Evolutionary conservation across 2,888 invertebrate genomes (phyloP).

Genomic region (Tetranychus piercei): DNA sequence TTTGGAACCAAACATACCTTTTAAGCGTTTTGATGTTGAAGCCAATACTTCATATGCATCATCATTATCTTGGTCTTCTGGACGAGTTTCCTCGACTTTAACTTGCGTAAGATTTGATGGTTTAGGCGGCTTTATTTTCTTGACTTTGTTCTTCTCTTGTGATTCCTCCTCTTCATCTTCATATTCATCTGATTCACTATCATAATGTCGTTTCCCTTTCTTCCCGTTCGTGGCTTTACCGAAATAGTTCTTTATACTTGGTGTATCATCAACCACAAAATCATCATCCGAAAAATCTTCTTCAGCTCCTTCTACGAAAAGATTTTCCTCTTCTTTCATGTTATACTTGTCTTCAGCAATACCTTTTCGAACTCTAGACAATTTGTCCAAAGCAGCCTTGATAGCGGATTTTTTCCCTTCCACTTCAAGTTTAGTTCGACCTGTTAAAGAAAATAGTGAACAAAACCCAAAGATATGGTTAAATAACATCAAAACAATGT

Average conservation of each 20-base stretch:
- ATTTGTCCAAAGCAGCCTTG: not conserved
- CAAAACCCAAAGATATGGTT: not conserved
- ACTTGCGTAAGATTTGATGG: not conserved
- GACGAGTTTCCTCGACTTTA: not conserved
- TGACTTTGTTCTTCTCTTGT: not conserved
- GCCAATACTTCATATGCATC: not conserved
- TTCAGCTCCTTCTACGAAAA: not conserved
- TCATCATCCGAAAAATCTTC: not conserved
- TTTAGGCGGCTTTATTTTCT: not conserved
- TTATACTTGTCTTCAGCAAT: not conserved
- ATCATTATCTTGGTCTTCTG: not conserved
- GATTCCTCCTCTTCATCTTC: not conserved
- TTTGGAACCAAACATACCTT: not conserved
- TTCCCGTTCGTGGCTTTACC: not conserved
- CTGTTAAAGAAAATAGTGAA: not conserved
- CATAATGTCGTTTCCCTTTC: not conserved
- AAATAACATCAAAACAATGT: not conserved
- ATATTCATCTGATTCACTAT: not conserved
- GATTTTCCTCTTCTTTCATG: not conserved
- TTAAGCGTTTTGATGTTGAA: not conserved
- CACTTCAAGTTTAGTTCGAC: not conserved
- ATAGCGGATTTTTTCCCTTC: not conserved
- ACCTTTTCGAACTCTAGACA: not conserved
- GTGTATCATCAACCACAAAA: not conserved
- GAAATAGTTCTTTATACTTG: not conserved